Percentiles rank a stretch among this genome's conserved stretches.
Conservation (phyloP, 2,797 vertebrate genomes). For the Brotula barbata region DNA sequence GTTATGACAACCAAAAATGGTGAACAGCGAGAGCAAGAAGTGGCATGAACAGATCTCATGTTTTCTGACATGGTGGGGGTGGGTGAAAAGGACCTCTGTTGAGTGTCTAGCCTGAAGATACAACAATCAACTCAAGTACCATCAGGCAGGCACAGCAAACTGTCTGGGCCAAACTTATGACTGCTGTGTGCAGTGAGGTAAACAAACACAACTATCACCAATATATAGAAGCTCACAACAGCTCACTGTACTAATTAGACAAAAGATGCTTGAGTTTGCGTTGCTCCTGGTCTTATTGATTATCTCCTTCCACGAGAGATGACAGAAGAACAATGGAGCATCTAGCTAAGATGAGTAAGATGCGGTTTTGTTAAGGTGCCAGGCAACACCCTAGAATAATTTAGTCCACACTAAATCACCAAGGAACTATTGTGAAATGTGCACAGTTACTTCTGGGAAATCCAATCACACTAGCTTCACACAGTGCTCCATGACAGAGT, state of each 20-base stretch:
- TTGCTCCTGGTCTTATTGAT: constrained; percentile 8
- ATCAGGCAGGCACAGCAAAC: constrained; percentile 63
- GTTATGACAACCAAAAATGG: constrained; percentile 80
- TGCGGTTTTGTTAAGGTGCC: constrained; percentile 68
- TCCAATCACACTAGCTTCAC: constrained; percentile 62
- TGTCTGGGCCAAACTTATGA: constrained; percentile 62
- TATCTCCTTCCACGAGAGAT: constrained; percentile 2
- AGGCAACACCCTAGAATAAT: constrained; percentile 56
- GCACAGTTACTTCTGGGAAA: constrained; percentile 63
- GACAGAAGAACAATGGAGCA: constrained; percentile 31
- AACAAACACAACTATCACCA: constrained; percentile 65
- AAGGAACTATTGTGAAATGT: constrained; percentile 62
- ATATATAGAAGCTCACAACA: constrained; percentile 51
- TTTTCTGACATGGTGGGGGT: constrained; percentile 68
- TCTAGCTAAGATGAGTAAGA: constrained; percentile 56
- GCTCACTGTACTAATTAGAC: constrained; percentile 40
- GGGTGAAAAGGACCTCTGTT: constrained; percentile 76
- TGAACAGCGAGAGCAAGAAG: constrained; percentile 78
- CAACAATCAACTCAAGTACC: constrained; percentile 76
- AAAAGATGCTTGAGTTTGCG: constrained; percentile 33
- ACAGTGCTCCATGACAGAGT: constrained; percentile 49
- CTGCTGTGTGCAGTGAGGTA: constrained; percentile 53
- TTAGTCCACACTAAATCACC: constrained; percentile 58
- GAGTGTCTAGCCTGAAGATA: constrained; percentile 78
- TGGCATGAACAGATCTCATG: constrained; percentile 77